Evolutionary conservation across 2,888 invertebrate species (phyloP), one percentile per base, ranked within the genome.

Genomic region (Drosophila siamana): DNA sequence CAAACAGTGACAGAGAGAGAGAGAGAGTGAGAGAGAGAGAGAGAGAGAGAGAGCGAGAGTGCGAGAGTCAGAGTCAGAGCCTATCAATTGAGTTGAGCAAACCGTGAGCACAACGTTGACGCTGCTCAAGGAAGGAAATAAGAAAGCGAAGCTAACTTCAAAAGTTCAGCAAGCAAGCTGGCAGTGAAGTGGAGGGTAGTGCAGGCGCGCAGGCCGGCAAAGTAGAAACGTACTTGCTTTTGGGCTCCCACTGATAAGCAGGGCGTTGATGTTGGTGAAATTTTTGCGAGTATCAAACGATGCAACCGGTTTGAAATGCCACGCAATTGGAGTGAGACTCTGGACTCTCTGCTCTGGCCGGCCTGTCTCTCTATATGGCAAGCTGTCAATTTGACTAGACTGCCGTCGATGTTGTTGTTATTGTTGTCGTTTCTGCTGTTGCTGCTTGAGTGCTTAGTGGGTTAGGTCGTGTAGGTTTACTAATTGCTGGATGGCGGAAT

Each of bases 381-480:
- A 59, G 61, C 84, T 67, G 80, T 74, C 80, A 83, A 80, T 77
- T 83, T 66, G 82, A 80, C 77, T 71, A 80, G 60, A 69, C 66
- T 63, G 67, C 33, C 19, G 61, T 61, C 57, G 71, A 43, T 51
- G 52, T 30, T 72, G 66, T 24, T 56, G 43, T 13, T 46, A 38
- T 24, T 46, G 65, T 19, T 41, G 47, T 0, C 62, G 44, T n/a
- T 50, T 64, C 2, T 43, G 71, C 9, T 56, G 71, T 33, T 66
- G 74, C 44, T 72, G 73, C 64, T 72, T 77, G 74, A 75, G 78
- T 68, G 55, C 78, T 78, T 79, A 85, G 88, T 83, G 88, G 83
- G 86, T 80, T 87, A 83, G 88, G 83, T 83, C 86, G 86, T 82
- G 88, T 87, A 77, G 88, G 86, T 79, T 70, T 72, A 74, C 88